phyloP scores from a whole-genome alignment of 2,113 vertebrate genomes.

The Butorides virescens region DNA sequence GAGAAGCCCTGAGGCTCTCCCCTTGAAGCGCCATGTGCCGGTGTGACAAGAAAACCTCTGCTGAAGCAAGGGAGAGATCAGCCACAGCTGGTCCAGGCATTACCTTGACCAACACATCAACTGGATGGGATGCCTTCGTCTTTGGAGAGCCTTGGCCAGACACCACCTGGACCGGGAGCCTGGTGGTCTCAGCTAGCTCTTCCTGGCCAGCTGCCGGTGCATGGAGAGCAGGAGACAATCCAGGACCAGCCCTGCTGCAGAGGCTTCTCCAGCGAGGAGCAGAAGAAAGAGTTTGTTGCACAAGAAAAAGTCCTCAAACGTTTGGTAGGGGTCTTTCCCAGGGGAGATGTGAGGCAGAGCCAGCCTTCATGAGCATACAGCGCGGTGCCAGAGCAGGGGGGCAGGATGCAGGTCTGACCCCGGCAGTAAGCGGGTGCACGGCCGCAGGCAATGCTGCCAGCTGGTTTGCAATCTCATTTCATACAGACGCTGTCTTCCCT shows the following conservation, averaged over 20 bases:
- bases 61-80: not conserved
- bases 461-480: not conserved
- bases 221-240: not conserved
- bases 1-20: not conserved
- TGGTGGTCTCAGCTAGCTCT: not conserved
- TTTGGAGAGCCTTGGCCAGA: not conserved
- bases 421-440: not conserved
- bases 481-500: not conserved
- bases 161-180: not conserved
- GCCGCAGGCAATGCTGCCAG: not conserved
- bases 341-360: fast-evolving
- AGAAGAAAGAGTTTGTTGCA: not conserved
- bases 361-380: not conserved
- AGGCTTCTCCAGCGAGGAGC: not conserved
- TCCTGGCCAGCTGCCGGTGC: not conserved
- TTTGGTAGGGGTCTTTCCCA: not conserved
- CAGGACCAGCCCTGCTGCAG: not conserved
- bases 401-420: not conserved
- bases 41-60: not conserved
- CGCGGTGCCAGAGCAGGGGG: not conserved
- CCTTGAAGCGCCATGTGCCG: not conserved
- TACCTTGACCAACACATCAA: not conserved
- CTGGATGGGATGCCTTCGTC: not conserved
- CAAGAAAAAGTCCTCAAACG: not conserved
- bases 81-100: not conserved